Percentiles rank a stretch among this genome's conserved stretches.
phyloP scores from a whole-genome alignment of 1,140 invertebrate species.

The Drosophila pachea region DNA sequence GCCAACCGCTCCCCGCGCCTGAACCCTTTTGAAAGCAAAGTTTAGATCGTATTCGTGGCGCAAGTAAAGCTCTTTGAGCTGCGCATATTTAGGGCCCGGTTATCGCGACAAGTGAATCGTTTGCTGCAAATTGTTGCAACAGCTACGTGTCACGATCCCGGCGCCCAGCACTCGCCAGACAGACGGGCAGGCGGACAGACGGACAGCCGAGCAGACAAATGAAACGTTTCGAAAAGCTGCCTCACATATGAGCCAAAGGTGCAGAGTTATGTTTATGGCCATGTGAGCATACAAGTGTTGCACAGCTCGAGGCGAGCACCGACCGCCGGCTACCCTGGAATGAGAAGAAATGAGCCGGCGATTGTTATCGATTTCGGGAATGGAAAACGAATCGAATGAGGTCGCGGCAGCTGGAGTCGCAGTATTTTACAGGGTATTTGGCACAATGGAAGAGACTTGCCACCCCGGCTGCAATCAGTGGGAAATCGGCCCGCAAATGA shows the following conservation, averaged over 20 bases:
- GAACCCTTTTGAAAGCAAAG: constrained; percentile 23
- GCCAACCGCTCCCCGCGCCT: constrained; percentile 24
- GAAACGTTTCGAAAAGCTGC: constrained; percentile 42
- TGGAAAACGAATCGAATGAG: no score
- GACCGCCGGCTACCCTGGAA: neutral
- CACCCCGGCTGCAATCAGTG: constrained; percentile 23
- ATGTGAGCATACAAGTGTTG: constrained; percentile 5
- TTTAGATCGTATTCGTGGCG: constrained; percentile 27
- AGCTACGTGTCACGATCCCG: constrained; percentile 69
- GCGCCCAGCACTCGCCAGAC: constrained; percentile 57
- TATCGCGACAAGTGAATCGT: constrained; percentile 51
- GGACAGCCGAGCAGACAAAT: constrained; percentile 27
- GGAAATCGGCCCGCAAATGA: constrained; percentile 66
- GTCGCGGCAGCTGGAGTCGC: neutral
- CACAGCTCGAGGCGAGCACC: neutral
- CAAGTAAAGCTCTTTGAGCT: constrained; percentile 13
- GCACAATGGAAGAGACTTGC: constrained; percentile 34
- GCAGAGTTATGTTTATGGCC: constrained; percentile 69
- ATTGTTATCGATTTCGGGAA: no score
- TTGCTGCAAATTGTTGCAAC: constrained; percentile 47
- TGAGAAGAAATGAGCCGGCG: neutral
- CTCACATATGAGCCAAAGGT: constrained; percentile 52
- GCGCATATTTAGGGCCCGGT: constrained; percentile 36
- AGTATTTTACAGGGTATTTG: constrained; percentile 15
- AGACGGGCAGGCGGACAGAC: constrained; percentile 1